Percentiles rank a stretch among this genome's conserved stretches.
Conservation (phyloP, 2,113 vertebrate species). For the Planiliza haematocheilus region DNA sequence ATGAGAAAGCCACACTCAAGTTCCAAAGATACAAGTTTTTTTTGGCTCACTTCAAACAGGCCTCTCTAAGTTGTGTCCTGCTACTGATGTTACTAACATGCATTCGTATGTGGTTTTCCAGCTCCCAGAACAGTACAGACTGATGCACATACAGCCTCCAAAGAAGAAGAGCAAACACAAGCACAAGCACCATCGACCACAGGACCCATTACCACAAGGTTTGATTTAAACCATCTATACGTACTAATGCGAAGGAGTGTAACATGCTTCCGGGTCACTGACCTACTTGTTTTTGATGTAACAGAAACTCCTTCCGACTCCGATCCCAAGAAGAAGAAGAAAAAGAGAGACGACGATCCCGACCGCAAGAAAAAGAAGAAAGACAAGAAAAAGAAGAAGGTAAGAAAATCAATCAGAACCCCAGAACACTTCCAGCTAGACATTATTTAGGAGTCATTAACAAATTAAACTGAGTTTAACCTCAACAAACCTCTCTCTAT, state of each 20-base stretch:
- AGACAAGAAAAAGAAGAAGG: constrained; percentile 99
- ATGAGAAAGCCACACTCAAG: too few species aligned
- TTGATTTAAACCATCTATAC: neutral
- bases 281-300: constrained; percentile 4
- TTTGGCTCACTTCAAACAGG: too few species aligned
- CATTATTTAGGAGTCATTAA: too few species aligned
- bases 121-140: constrained; percentile 96
- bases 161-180: constrained; percentile 99
- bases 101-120: constrained; percentile 55
- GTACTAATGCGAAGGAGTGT: constrained; percentile 37
- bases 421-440: neutral
- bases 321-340: constrained; percentile 99
- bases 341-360: constrained; percentile 97
- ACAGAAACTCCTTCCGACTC: constrained; percentile 96
- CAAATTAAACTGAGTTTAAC: neutral
- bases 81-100: neutral
- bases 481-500: neutral
- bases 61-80: too few species aligned
- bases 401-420: constrained; percentile 47
- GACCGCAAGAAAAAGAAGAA: constrained; percentile 98
- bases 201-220: constrained; percentile 96
- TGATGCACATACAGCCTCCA: constrained; percentile 98
- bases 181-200: constrained; percentile 93
- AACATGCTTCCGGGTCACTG: neutral
- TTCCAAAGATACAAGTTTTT: too few species aligned